Conservation (phyloP, 23 tunicate species). For the Halocynthia aurantium region DNA sequence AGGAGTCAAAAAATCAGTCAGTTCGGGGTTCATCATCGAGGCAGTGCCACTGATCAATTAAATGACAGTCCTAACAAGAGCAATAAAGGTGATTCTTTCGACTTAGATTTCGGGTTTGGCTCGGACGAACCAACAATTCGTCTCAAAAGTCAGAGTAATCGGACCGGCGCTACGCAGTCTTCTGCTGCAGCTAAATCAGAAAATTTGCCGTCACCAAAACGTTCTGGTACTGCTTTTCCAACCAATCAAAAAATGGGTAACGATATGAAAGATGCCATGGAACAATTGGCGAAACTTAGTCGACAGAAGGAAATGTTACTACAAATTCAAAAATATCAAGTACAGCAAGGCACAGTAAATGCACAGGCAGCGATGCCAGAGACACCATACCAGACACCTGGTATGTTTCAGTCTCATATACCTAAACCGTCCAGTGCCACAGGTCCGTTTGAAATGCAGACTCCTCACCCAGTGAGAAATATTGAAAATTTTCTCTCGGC, state of each 20-base stretch:
- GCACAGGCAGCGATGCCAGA: too few species aligned
- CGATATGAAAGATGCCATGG: constrained; percentile 3
- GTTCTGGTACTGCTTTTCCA: not conserved
- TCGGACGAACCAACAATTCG: constrained; percentile 18
- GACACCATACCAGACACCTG: too few species aligned
- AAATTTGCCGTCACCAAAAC: not conserved
- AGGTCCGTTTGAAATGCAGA: too few species aligned
- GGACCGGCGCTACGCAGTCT: not conserved
- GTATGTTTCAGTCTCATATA: too few species aligned
- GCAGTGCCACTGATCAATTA: not conserved
- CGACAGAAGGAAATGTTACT: not conserved
- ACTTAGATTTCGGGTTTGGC: constrained; percentile 9
- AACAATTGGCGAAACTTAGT: not conserved
- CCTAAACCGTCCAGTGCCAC: too few species aligned
- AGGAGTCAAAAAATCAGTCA: too few species aligned
- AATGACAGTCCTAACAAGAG: not conserved
- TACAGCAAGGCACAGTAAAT: not conserved
- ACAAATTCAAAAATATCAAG: constrained; percentile 17
- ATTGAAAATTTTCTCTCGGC: too few species aligned
- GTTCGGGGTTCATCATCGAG: not conserved
- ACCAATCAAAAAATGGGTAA: not conserved
- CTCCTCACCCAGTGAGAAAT: too few species aligned
- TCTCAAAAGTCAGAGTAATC: not conserved
- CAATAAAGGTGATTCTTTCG: not conserved
- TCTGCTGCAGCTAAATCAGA: not conserved